A percentile compares a stretch with the other conserved stretches of the same genome.
Evolutionary conservation across 2,113 vertebrate species (phyloP).

Genomic region (Stercorarius parasiticus): DNA sequence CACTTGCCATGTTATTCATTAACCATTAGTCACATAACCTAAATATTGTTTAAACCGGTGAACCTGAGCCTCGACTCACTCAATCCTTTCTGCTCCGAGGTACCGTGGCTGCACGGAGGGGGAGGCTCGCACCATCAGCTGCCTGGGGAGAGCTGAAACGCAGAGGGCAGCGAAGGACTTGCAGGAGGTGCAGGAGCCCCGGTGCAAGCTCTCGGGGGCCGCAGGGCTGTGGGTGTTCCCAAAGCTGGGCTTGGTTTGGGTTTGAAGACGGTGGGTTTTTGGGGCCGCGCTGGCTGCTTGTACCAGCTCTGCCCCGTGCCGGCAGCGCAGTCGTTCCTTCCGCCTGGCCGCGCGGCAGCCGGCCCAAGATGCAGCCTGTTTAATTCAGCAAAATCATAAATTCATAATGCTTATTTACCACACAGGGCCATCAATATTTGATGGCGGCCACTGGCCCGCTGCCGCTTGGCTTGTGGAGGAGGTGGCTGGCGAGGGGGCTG

Average conservation of each 20-base stretch:
- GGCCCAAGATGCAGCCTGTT: not conserved
- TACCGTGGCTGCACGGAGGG: not conserved
- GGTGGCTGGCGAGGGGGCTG: not conserved
- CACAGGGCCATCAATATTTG: conserved; percentile 42
- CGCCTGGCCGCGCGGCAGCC: not conserved
- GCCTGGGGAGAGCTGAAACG: not conserved
- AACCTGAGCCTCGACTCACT: not conserved
- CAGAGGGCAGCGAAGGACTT: not conserved
- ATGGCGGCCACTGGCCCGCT: not conserved
- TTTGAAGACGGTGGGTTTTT: rapidly evolving
- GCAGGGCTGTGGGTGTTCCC: not conserved
- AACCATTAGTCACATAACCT: not conserved
- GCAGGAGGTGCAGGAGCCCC: not conserved
- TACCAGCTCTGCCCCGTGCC: not conserved
- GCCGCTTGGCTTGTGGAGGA: rapidly evolving
- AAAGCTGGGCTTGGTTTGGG: not conserved
- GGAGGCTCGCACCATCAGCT: not conserved
- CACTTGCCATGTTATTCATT: not conserved
- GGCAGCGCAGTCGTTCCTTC: not conserved
- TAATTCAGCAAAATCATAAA: conserved; percentile 58
- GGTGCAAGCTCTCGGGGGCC: not conserved
- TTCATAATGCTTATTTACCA: conserved; percentile 62
- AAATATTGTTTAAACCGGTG: not conserved
- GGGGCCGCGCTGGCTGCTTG: not conserved
- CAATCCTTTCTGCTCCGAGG: not conserved